Base-by-base conservation (phyloP, 2,797 vertebrate species). In the Austrolebias charrua region DNA sequence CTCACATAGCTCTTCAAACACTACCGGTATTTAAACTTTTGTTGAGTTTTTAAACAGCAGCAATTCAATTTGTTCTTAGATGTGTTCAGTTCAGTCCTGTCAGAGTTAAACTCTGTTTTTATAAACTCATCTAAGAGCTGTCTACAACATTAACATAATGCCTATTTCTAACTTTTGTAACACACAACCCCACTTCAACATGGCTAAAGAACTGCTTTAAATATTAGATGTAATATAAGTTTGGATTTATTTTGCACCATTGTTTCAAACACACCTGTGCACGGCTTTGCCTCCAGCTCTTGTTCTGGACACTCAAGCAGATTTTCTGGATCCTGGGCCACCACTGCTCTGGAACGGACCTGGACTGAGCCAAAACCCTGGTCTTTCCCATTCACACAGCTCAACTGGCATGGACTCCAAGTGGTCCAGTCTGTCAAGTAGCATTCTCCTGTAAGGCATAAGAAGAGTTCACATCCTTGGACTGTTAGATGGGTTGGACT, bases 381-480 rank as follows among this genome's bases (percentile, higher is more conserved):
- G 81, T 98, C 96, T 9, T 95, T 93, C 3, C 95, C 94, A 0
- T 93, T 93, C 18, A 96, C 91, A 61, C 97, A 99, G 81, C 94
- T 98, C 24, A 96, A 79, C 82, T 98, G 96, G 79, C 97, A 99
- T 0, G 88, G 82, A 80, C 97, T 96, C 97, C 97, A 99, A 0
- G 82, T 81, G 1, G 96, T 96, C 97, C 97, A 99, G 31, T 98
- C 95, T 13, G 94, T 95, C 88, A 99, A 87, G 77, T 98, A 98
- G 85, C 97, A 99, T 81, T 98, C 97, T 2, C 96, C 97, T 99
- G 73, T 19, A 35, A 62, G 80, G 58, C 20, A 75, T 2, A 71
- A 3, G 48, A 2, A 53, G 2, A 53, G 29, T 1, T 38, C 9
- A 38, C 35, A 38, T 7, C 35, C 8, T 38, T 38, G 35, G 35